Conservation (phyloP, 2,113 vertebrate species). For the Hipposideros armiger region DNA sequence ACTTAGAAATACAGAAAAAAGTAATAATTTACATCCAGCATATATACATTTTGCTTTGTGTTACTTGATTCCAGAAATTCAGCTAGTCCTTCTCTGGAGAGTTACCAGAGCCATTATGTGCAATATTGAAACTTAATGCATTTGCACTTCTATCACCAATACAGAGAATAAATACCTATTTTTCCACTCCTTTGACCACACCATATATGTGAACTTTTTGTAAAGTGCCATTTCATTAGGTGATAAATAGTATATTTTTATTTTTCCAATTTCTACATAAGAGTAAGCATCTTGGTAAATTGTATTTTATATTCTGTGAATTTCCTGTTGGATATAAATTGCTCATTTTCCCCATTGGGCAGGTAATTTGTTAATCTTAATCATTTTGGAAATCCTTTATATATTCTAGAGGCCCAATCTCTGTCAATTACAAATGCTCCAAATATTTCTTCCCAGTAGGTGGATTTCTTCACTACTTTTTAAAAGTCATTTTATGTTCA, state of each 20-base stretch:
- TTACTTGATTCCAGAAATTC: conserved; percentile 18
- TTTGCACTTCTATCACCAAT: background rate
- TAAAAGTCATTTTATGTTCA: background rate
- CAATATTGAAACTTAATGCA: background rate
- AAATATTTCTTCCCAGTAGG: background rate
- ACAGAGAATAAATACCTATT: background rate
- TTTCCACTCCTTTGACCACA: background rate
- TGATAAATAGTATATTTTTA: background rate
- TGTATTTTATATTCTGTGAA: background rate
- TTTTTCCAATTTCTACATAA: background rate
- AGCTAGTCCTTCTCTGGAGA: background rate
- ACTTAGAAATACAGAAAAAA: background rate
- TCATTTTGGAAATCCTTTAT: background rate
- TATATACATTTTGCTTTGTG: background rate
- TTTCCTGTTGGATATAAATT: background rate
- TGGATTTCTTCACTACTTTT: background rate
- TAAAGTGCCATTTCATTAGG: background rate
- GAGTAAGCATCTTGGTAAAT: background rate
- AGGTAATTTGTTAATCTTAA: background rate
- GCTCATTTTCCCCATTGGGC: background rate
- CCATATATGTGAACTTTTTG: background rate
- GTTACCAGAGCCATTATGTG: background rate
- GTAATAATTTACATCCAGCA: background rate
- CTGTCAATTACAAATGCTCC: background rate
- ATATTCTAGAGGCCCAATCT: background rate